These are phyloP conservation scores for Conopomorpha cramerella DNA, from an alignment of 1,140 invertebrate genomes.

Conservation along the genomic window DNA sequence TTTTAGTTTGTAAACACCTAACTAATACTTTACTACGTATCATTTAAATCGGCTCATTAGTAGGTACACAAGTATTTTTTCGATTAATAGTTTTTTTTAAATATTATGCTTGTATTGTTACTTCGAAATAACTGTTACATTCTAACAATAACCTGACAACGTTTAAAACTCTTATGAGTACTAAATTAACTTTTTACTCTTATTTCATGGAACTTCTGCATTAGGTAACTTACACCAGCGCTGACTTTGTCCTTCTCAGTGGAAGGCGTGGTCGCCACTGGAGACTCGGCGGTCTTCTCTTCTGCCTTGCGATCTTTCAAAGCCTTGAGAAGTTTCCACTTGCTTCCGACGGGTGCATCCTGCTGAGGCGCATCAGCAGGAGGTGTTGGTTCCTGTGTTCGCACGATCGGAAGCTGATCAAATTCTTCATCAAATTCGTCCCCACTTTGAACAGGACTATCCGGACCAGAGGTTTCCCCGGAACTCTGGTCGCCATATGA, in stretches of 20 bases:
- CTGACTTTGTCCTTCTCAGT: constrained; percentile 72
- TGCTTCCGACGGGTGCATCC: constrained; percentile 72
- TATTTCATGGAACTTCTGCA: constrained; percentile 67
- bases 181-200: constrained; percentile 63
- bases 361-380: constrained; percentile 32
- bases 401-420: constrained; percentile 59
- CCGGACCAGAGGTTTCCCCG: constrained; percentile 84
- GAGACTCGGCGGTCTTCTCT: constrained; percentile 72
- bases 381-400: constrained; percentile 25
- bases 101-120: no score
- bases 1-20: no score
- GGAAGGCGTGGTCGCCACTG: constrained; percentile 65
- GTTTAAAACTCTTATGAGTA: no score
- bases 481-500: constrained; percentile 64
- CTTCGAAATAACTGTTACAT: no score
- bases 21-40: no score
- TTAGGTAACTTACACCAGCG: constrained; percentile 61
- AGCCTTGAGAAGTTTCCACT: constrained; percentile 89
- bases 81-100: no score
- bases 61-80: no score
- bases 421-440: constrained; percentile 71
- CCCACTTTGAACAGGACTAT: constrained; percentile 74
- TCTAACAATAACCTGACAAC: no score
- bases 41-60: no score
- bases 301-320: constrained; percentile 87